Conservation (phyloP, 2,113 vertebrate genomes). For the Lichenostomus cassidix region DNA sequence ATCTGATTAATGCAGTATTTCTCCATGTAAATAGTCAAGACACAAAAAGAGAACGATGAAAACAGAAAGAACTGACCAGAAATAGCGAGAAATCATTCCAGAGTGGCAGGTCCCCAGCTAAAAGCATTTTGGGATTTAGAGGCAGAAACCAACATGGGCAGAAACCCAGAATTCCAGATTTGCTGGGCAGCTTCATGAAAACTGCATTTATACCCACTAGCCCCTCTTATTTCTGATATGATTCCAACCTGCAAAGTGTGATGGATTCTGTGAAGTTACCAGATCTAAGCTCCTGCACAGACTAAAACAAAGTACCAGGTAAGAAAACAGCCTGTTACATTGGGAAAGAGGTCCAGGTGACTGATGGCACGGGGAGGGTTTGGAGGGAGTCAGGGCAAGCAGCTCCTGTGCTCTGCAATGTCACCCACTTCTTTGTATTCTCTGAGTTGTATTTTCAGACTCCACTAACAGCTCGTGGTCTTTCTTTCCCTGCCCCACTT, state of each 20-base stretch:
- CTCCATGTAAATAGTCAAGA: neutral
- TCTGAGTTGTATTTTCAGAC: neutral
- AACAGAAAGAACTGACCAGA: neutral
- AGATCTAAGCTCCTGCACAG: neutral
- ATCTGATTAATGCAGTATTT: neutral
- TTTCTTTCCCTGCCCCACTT: neutral
- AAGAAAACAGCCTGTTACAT: neutral
- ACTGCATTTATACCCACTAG: neutral
- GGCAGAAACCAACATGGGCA: neutral
- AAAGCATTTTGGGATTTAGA: neutral
- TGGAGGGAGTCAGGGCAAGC: neutral
- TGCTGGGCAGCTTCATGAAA: neutral
- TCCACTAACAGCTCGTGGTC: neutral
- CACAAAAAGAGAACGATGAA: neutral
- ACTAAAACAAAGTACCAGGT: neutral
- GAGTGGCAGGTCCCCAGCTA: neutral
- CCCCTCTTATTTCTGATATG: neutral
- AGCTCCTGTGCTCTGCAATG: neutral
- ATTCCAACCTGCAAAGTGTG: neutral
- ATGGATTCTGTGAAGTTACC: neutral
- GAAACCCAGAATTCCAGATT: neutral
- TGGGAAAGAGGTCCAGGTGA: rapidly evolving
- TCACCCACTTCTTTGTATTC: neutral
- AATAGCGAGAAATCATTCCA: neutral
- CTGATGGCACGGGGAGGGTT: neutral